Evolutionary conservation across 2,113 vertebrate genomes (phyloP), one percentile per base, ranked within the genome.

Genomic region (Silurus asotus): DNA sequence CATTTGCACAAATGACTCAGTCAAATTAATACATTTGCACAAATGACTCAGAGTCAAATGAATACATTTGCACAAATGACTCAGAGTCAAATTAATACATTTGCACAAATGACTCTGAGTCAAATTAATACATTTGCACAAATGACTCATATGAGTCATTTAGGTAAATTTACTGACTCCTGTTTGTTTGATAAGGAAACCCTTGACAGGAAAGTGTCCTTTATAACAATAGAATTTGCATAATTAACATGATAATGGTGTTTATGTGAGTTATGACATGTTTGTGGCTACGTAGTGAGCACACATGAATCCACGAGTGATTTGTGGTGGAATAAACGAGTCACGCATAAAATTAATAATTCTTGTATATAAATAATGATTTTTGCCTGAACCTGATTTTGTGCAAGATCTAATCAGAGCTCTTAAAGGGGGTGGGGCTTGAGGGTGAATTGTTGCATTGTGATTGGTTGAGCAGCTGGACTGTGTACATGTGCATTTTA

Each of bases 401-500:
- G 49, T 55, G 74, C 51, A 55, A 84, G 82, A 72, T 61, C 83
- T 23, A 76, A 85, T 84, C 75, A 87, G 67, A 88, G 86, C 53
- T 70, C 19, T 67, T 15, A 3, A 37, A 37, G 79, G 80, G 77
- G 20, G 28, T 45, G 56, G 75, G 69, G 72, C 8, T 48, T 45
- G 37, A 78, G 70, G 61, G 56, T 58, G 86, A 23, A 56, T 67
- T 51, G 61, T 59, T 84, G 83, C 19, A 59, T 25, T 78, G 53
- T 89, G 67, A 89, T 86, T 84, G 84, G 89, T 87, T 83, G 37
- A 75, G 82, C 81, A 81, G 74, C 83, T 49, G 72, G 65, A 77
- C 67, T 62, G 62, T 61, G 37, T 81, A 69, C 53, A 9, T 55
- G 78, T 81, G 56, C 67, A 82, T 80, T 87, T 89, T 89, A 88